Percentiles rank a stretch among this genome's conserved stretches.
Conservation (phyloP, 2,888 invertebrate genomes). For the Eristalinus aeneus region DNA sequence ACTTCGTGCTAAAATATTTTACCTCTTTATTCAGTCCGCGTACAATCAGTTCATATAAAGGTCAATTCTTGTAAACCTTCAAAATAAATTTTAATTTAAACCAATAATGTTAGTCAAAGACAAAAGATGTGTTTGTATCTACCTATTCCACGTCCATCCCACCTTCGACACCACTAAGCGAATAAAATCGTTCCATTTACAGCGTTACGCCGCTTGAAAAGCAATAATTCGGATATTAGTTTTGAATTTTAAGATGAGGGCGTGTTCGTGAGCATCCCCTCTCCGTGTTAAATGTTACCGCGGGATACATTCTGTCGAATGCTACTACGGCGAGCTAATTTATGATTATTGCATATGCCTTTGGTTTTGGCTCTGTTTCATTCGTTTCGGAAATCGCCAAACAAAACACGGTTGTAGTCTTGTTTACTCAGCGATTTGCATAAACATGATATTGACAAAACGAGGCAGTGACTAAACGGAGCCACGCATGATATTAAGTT, state of each 20-base stretch:
- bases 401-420: slow-evolving; percentile 8
- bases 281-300: neutral
- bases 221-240: neutral
- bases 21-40: too few relatives aligned
- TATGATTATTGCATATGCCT: neutral
- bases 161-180: neutral
- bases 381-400: slow-evolving; percentile 15
- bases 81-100: neutral
- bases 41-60: too few relatives aligned
- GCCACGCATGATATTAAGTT: neutral
- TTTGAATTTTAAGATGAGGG: neutral
- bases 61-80: too few relatives aligned
- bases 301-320: slow-evolving; percentile 6
- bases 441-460: slow-evolving; percentile 16
- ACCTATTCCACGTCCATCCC: neutral
- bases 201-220: neutral
- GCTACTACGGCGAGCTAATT: neutral
- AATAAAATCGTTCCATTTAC: neutral
- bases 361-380: slow-evolving; percentile 8
- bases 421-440: slow-evolving; percentile 29
- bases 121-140: neutral
- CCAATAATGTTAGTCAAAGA: neutral
- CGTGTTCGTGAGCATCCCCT: neutral
- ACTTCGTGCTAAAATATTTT: too few relatives aligned
- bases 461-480: neutral